phyloP scores from a whole-genome alignment of 2,797 vertebrate genomes.

The Pyrocephalus nanus region DNA sequence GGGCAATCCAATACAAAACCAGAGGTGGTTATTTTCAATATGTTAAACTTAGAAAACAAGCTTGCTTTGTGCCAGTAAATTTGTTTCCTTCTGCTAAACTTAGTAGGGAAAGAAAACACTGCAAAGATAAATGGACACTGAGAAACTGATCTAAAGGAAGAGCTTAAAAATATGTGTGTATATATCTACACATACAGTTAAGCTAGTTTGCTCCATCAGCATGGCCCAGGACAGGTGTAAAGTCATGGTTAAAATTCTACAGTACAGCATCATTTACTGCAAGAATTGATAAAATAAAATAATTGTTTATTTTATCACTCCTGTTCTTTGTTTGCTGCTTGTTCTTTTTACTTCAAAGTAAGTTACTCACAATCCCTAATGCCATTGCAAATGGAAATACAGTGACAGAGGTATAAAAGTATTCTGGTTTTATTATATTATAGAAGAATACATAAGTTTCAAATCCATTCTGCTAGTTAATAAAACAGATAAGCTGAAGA shows the following conservation, averaged over 20 bases:
- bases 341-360: neutral
- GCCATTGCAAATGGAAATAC: neutral
- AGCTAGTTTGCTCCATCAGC: neutral
- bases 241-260: neutral
- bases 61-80: neutral
- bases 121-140: neutral
- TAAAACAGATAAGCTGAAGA: neutral
- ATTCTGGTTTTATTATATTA: neutral
- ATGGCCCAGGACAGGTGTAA: neutral
- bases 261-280: neutral
- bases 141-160: slow-evolving; percentile 31
- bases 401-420: neutral
- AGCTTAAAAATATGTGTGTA: neutral
- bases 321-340: neutral
- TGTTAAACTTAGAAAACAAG: neutral
- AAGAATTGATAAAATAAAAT: neutral
- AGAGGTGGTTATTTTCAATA: neutral
- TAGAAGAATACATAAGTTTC: neutral
- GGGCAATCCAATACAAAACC: neutral
- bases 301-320: neutral
- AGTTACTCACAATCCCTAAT: neutral
- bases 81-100: neutral
- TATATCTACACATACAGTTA: slow-evolving; percentile 1
- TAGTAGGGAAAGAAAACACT: neutral
- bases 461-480: neutral